These are phyloP conservation scores for Anaspis maculata DNA, from an alignment of 2,888 invertebrate genomes.

Conservation along the genomic window DNA sequence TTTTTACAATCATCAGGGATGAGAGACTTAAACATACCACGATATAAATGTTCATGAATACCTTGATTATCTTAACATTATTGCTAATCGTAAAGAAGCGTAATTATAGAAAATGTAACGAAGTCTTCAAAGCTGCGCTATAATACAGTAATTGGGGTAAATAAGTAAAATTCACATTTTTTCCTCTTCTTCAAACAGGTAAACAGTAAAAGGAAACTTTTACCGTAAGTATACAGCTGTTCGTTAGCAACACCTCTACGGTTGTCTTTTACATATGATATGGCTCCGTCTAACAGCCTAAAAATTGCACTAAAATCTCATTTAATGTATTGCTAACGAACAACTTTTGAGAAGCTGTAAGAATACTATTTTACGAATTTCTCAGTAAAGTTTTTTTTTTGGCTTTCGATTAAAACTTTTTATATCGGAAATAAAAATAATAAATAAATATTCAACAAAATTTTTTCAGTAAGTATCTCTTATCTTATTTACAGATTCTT, in stretches of 20 bases:
- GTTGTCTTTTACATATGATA: too few relatives aligned
- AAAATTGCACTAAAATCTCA: too few relatives aligned
- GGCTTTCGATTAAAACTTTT: too few relatives aligned
- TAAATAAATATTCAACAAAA: slow-evolving; percentile 13
- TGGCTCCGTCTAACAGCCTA: too few relatives aligned
- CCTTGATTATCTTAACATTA: slow-evolving; percentile 9
- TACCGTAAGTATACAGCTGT: slow-evolving; percentile 1
- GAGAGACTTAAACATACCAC: slow-evolving; percentile 1
- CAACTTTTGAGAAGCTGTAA: too few relatives aligned
- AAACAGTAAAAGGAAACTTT: background rate
- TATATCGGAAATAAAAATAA: slow-evolving; percentile 1
- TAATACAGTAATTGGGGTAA: too few relatives aligned
- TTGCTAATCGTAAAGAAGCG: slow-evolving; percentile 10
- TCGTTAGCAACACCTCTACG: too few relatives aligned
- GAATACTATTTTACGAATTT: too few relatives aligned
- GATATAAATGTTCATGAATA: slow-evolving; percentile 1
- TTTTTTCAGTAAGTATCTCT: slow-evolving; percentile 3
- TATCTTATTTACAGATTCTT: slow-evolving; percentile 9
- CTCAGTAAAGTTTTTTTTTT: too few relatives aligned
- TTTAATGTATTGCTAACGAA: too few relatives aligned
- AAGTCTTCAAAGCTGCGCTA: too few relatives aligned
- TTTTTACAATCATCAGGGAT: too few relatives aligned
- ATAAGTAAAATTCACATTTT: slow-evolving; percentile 15
- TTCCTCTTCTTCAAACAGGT: background rate
- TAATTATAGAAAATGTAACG: slow-evolving; percentile 8